Conservation (phyloP, 2,888 invertebrate species). For the Tipula vernalis region DNA sequence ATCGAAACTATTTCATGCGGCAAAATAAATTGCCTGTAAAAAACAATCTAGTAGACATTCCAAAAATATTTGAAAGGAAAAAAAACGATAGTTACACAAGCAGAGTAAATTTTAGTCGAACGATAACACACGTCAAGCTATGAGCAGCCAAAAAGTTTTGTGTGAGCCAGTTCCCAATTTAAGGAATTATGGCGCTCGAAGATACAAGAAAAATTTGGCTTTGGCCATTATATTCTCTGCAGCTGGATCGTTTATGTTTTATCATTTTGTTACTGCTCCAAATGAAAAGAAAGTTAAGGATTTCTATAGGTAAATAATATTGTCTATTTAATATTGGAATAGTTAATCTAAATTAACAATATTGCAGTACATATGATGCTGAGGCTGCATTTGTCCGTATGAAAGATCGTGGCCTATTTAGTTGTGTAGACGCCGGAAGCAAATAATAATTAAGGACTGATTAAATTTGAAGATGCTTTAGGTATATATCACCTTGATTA, state of each 20-base stretch:
- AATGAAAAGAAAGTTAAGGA: neutral
- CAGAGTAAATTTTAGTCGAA: neutral
- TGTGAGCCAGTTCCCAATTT: neutral
- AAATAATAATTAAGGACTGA: neutral
- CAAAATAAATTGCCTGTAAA: too few relatives aligned
- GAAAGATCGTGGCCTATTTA: neutral
- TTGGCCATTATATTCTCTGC: neutral
- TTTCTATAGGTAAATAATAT: slow-evolving; percentile 4
- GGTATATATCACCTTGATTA: neutral
- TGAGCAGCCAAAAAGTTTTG: neutral
- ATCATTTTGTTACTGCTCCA: neutral
- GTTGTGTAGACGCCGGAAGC: neutral
- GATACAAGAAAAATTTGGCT: neutral
- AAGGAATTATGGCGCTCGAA: neutral
- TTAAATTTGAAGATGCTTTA: too few relatives aligned
- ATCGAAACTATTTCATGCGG: too few relatives aligned
- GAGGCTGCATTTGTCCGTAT: neutral
- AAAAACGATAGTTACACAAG: neutral
- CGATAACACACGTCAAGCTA: neutral
- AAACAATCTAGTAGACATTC: neutral
- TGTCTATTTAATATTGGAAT: neutral
- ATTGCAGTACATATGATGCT: neutral
- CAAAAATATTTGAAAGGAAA: neutral
- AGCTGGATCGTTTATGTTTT: neutral
- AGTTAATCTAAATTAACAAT: neutral